phyloP scores from a whole-genome alignment of 2,113 vertebrate genomes.

The Muscicapa adusta region DNA sequence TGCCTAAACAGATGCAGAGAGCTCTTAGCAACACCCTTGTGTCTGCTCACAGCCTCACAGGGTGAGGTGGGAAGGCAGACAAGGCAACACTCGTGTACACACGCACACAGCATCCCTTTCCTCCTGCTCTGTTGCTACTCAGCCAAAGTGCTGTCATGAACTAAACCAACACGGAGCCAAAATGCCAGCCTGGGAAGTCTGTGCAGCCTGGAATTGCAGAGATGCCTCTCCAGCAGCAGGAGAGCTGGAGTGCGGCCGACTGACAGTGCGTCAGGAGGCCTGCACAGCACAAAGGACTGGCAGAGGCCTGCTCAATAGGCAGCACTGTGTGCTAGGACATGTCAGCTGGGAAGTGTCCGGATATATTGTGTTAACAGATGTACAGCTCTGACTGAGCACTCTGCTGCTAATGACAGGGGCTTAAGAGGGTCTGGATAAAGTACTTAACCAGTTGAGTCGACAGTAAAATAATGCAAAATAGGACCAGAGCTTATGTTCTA shows the following conservation, averaged over 20 bases:
- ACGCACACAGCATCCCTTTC: not conserved
- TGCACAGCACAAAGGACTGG: not conserved
- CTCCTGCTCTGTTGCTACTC: not conserved
- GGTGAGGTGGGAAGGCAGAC: not conserved
- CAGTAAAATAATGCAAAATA: not conserved
- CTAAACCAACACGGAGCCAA: not conserved
- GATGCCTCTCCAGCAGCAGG: not conserved
- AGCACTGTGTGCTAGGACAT: not conserved
- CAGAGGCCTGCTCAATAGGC: not conserved
- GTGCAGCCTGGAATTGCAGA: not conserved
- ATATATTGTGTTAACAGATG: not conserved
- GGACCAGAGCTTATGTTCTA: not conserved
- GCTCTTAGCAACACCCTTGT: not conserved
- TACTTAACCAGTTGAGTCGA: not conserved
- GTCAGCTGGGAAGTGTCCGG: not conserved
- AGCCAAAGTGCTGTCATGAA: not conserved
- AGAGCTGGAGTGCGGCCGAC: fast-evolving
- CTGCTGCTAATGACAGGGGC: not conserved
- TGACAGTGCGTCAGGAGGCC: not conserved
- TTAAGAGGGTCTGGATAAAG: not conserved
- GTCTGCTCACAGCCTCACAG: not conserved
- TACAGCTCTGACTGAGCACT: not conserved
- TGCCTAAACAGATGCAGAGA: conserved; percentile 64
- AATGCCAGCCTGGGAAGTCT: not conserved
- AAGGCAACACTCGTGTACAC: not conserved